Conservation (phyloP, 1,140 invertebrate species). For the Atta texana region DNA sequence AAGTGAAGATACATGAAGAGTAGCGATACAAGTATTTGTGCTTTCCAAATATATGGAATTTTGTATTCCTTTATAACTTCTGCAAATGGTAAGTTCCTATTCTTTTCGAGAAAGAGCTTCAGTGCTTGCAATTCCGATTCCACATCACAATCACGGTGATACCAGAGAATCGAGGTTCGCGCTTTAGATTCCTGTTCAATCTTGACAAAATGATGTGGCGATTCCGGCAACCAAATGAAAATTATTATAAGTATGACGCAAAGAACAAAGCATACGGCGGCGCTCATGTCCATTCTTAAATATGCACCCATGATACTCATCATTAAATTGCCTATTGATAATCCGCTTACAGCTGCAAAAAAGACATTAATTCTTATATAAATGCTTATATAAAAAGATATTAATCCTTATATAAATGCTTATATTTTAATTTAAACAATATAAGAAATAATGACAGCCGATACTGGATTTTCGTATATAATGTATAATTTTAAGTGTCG, state of each 20-base stretch:
- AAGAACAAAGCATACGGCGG: conserved; percentile 86
- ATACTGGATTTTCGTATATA: too few relatives aligned
- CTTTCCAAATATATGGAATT: conserved; percentile 87
- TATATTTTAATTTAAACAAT: neutral
- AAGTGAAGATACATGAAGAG: conserved; percentile 91
- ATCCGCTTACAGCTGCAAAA: conserved; percentile 75
- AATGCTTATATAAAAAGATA: neutral
- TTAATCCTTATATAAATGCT: neutral
- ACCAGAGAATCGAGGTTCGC: conserved; percentile 87
- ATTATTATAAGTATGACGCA: conserved; percentile 87
- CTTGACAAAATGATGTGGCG: conserved; percentile 89
- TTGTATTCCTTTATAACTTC: conserved; percentile 84
- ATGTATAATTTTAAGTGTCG: too few relatives aligned
- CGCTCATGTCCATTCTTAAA: conserved; percentile 86
- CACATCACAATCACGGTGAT: conserved; percentile 87
- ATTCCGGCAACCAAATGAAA: conserved; percentile 91
- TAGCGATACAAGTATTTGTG: conserved; percentile 88
- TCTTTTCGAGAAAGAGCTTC: conserved; percentile 85
- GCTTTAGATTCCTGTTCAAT: conserved; percentile 87
- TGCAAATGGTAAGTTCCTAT: conserved; percentile 81
- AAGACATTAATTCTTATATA: conserved; percentile 65
- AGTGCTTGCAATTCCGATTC: conserved; percentile 88
- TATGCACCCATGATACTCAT: conserved; percentile 90
- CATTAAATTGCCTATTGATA: conserved; percentile 88
- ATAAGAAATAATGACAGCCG: too few relatives aligned